Base-by-base conservation (phyloP, 2,888 invertebrate genomes). In the Empis stercorea region DNA sequence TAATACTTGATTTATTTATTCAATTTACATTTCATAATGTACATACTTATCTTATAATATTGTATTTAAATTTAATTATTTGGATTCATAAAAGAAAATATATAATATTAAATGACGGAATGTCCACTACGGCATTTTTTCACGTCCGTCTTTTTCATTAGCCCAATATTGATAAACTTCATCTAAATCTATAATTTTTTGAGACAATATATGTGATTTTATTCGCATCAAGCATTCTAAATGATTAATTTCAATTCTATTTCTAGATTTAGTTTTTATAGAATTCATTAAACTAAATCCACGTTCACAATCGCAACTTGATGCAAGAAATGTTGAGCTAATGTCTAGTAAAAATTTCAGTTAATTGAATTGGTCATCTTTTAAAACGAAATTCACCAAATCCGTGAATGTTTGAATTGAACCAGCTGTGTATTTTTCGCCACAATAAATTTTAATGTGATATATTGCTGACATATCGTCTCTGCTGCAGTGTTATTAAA, bases 251-350 rank as follows among this genome's bases (percentile, higher is more conserved):
- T 44, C n/a, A 17, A 38, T 20, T 38, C 38, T 37, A n/a, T 38
- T 44, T 44, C 38, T 5, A n/a, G 44, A 44, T 38, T 38, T 30
- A n/a, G 38, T 30, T 44, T 44, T 44, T 20, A 44, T 38, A 16
- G 38, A 3, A 38, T 44, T 44, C 38, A 27, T 44, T 20, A 38
- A 38, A 20, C 44, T 30, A 30, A 44, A 44, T 5, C 44, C 37
- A 36, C 44, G 37, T 23, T 44, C 44, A 23, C 23, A 44, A 37
- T 44, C 37, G 32, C 34, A 16, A 37, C 44, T 44, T n/a, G 27
- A 37, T 37, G 44, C 44, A n/a, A 34, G 37, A 44, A 44, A 44
- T 30, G 38, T 37, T n/a, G 15, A 34, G 38, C 44, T 36, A 2
- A 44, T 44, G 34, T 44, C 23, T 27, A 44, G n/a, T 2, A 44